Evolutionary conservation across 2,797 vertebrate species (phyloP).

Genomic region (Megaceryle alcyon): DNA sequence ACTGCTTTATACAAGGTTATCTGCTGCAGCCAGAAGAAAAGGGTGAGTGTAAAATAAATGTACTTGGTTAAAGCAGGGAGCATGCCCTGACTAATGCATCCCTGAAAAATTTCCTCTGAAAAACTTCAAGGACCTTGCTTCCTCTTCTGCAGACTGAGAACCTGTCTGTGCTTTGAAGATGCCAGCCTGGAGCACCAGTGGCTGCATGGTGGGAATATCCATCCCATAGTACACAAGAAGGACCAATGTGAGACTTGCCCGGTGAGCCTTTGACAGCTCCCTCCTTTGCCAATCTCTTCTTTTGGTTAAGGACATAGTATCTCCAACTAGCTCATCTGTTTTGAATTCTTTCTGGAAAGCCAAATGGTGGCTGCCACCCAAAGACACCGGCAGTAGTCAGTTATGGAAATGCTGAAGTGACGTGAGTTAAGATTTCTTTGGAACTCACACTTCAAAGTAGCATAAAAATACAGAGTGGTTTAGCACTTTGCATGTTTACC

Average conservation of each 20-base stretch:
- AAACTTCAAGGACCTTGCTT: background rate
- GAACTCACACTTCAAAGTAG: slow-evolving; percentile 48
- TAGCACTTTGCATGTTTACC: slow-evolving; percentile 37
- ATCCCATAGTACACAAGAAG: background rate
- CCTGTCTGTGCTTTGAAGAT: accelerated
- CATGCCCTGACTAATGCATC: accelerated
- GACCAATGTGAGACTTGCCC: background rate
- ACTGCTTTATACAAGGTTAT: accelerated
- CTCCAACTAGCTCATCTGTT: background rate
- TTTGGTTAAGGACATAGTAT: background rate
- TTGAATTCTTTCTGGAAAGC: background rate
- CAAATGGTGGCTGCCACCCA: background rate
- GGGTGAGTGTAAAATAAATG: accelerated
- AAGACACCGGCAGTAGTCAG: background rate
- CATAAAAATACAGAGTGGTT: slow-evolving; percentile 9
- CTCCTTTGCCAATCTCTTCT: background rate
- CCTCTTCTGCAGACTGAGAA: background rate
- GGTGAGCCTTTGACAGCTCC: background rate
- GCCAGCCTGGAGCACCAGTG: background rate
- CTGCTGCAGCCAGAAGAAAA: background rate
- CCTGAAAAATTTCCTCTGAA: background rate
- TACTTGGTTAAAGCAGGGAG: background rate
- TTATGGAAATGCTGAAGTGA: slow-evolving; percentile 13
- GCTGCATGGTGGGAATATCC: background rate
- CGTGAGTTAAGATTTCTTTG: background rate